phyloP scores from a whole-genome alignment of 1,140 invertebrate genomes.

The Aphaenogaster floridana region DNA sequence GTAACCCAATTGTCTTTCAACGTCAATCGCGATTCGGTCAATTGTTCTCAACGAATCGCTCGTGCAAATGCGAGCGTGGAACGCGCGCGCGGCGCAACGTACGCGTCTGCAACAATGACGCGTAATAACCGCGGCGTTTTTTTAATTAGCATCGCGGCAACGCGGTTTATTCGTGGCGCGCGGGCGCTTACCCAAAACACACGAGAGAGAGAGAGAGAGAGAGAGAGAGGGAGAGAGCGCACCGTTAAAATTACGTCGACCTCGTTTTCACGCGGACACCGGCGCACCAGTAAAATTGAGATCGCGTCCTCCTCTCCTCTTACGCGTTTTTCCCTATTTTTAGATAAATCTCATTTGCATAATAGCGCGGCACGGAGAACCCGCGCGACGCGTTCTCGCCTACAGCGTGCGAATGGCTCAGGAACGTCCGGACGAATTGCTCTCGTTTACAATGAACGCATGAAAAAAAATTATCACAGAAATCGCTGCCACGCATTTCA shows the following conservation, averaged over 20 bases:
- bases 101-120: constrained; percentile 60
- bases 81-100: constrained; percentile 23
- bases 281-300: constrained; percentile 55
- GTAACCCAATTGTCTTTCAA: constrained; percentile 62
- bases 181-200: constrained; percentile 59
- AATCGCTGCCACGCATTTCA: background rate
- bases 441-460: constrained; percentile 33
- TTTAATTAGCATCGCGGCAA: constrained; percentile 62
- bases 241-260: constrained; percentile 57
- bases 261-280: constrained; percentile 57
- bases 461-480: constrained; percentile 13
- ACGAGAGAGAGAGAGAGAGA: background rate
- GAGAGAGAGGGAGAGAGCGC: background rate
- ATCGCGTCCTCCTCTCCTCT: constrained; percentile 41
- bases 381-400: constrained; percentile 13
- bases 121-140: constrained; percentile 63
- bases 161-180: constrained; percentile 55
- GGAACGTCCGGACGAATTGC: constrained; percentile 24
- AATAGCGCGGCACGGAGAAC: constrained; percentile 48
- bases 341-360: constrained; percentile 69
- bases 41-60: constrained; percentile 61
- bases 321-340: constrained; percentile 55
- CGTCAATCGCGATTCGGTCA: constrained; percentile 63
- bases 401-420: constrained; percentile 37
- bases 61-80: constrained; percentile 43